Conservation (phyloP, 2,888 invertebrate species). For the Nipponacmea schrenckii region DNA sequence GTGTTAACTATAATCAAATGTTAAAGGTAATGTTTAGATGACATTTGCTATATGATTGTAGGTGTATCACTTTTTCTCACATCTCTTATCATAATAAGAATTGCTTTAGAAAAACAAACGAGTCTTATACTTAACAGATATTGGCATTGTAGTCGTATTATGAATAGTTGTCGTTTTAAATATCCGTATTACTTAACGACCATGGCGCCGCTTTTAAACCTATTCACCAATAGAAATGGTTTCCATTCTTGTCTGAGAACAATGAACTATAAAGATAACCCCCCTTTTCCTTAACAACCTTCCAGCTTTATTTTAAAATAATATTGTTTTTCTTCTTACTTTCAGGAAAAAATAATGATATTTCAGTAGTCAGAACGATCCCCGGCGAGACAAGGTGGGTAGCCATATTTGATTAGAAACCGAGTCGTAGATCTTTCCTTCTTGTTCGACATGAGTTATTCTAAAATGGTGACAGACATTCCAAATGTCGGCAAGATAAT, state of each 20-base stretch:
- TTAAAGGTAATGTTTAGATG: slow-evolving; percentile 6
- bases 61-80: slow-evolving; percentile 3
- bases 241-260: neutral
- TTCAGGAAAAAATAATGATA: neutral
- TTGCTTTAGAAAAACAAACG: neutral
- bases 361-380: too few species aligned
- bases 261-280: neutral
- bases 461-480: slow-evolving; percentile 1
- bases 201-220: slow-evolving; percentile 5
- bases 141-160: slow-evolving; percentile 5
- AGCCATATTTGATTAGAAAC: neutral
- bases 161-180: slow-evolving; percentile 8
- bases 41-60: slow-evolving; percentile 6
- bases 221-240: neutral
- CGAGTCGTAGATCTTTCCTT: neutral
- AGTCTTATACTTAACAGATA: slow-evolving; percentile 2
- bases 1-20: neutral
- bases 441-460: neutral
- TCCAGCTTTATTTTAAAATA: neutral
- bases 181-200: slow-evolving; percentile 6
- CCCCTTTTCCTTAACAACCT: slow-evolving; percentile 3
- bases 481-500: slow-evolving; percentile 4
- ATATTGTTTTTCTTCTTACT: neutral
- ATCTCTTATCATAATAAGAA: slow-evolving; percentile 7
- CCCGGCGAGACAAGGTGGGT: neutral